phyloP scores from a whole-genome alignment of 2,113 vertebrate species.

The Peromyscus maniculatus region DNA sequence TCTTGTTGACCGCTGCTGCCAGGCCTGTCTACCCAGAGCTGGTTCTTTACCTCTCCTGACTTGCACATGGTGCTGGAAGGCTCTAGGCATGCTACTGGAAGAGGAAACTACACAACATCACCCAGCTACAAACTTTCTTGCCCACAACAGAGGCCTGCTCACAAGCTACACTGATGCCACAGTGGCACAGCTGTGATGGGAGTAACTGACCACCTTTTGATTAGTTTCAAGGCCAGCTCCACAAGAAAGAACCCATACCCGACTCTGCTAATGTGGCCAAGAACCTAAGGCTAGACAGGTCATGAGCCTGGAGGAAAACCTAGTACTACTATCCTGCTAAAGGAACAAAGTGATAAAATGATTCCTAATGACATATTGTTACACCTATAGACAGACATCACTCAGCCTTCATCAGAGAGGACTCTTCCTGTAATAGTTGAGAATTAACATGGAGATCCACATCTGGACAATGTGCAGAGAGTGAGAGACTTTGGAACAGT shows the following conservation, averaged over 20 bases:
- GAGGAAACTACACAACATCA: not conserved
- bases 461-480: not conserved
- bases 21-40: not conserved
- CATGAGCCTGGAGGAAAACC: not conserved
- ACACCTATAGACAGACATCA: not conserved
- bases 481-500: not conserved
- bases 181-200: not conserved
- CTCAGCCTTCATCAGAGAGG: not conserved
- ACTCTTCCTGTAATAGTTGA: not conserved
- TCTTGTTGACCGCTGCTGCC: too few species aligned
- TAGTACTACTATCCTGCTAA: not conserved
- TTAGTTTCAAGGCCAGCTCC: not conserved
- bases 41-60: not conserved
- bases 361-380: not conserved
- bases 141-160: not conserved
- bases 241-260: not conserved
- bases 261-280: not conserved
- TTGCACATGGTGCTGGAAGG: not conserved
- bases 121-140: not conserved
- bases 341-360: not conserved
- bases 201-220: not conserved
- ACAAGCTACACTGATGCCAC: not conserved
- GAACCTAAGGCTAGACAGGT: not conserved
- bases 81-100: not conserved
- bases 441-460: not conserved